A percentile compares a stretch with the other conserved stretches of the same genome.
Evolutionary conservation across 2,113 vertebrate species (phyloP).

Genomic region (Crotalus tigris): DNA sequence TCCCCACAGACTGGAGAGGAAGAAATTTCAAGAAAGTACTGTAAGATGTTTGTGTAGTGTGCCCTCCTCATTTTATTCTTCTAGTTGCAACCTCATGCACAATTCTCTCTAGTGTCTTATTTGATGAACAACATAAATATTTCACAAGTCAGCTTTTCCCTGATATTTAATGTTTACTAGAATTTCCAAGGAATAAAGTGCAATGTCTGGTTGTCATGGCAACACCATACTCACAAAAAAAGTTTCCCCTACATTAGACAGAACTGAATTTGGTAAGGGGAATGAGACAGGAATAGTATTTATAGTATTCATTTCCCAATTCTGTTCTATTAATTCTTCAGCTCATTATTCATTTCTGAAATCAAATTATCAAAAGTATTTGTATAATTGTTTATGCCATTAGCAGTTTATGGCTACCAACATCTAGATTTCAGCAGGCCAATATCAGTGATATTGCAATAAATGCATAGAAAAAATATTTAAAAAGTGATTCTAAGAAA

Average conservation of each 20-base stretch:
- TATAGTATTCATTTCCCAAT: not conserved
- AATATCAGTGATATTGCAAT: not conserved
- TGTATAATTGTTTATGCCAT: not conserved
- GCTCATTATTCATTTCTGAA: not conserved
- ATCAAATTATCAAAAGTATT: not conserved
- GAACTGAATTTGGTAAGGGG: not conserved
- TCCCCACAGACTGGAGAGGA: not conserved
- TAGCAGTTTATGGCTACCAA: not conserved
- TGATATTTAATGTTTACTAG: conserved; percentile 14
- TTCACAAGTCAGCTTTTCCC: conserved; percentile 31
- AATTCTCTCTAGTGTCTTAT: conserved; percentile 4
- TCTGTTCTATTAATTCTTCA: not conserved
- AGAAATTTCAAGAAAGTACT: not conserved
- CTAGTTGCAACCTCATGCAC: not conserved
- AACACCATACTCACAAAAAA: not conserved
- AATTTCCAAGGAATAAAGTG: conserved; percentile 1
- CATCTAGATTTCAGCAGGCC: not conserved
- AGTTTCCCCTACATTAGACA: not conserved
- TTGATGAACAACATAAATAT: conserved; percentile 24
- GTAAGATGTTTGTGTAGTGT: not conserved
- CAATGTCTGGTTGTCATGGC: conserved; percentile 28
- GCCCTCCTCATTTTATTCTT: not conserved
- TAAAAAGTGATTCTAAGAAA: not conserved
- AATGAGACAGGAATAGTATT: not conserved
- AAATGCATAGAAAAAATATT: not conserved